These are phyloP conservation scores for Drosophila mayaguana DNA, from an alignment of 2,888 invertebrate genomes.

Conservation along the genomic window DNA sequence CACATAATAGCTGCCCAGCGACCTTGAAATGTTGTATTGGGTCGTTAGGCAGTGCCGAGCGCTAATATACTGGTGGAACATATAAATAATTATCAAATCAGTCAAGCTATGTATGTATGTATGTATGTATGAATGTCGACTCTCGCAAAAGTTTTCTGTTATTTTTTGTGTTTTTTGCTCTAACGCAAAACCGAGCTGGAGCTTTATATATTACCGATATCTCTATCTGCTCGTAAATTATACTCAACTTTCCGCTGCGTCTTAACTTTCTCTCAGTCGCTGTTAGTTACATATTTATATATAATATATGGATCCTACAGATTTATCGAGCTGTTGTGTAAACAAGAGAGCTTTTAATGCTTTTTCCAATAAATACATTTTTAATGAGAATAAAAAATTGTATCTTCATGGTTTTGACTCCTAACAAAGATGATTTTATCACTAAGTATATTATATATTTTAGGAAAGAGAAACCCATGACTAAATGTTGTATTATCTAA, in stretches of 20 bases:
- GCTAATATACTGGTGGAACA: background rate
- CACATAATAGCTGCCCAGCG: constrained; percentile 1
- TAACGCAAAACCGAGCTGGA: background rate
- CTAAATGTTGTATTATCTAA: constrained; percentile 25
- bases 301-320: background rate
- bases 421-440: constrained; percentile 35
- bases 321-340: background rate
- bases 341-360: background rate
- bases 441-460: constrained; percentile 10
- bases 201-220: constrained; percentile 12
- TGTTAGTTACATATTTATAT: background rate
- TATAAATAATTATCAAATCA: background rate
- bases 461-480: constrained; percentile 26
- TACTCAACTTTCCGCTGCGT: background rate
- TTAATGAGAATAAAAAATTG: background rate
- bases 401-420: background rate
- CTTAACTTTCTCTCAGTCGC: constrained; percentile 10
- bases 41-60: background rate
- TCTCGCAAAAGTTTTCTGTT: background rate
- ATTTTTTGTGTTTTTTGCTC: background rate
- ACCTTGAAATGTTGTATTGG: constrained; percentile 37
- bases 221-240: background rate
- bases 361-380: background rate
- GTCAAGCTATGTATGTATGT: background rate
- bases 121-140: background rate